Percentiles rank a stretch among this genome's conserved stretches.
Conservation (phyloP, 92 coral and sea anemone species). For the Galaxea fascicularis region DNA sequence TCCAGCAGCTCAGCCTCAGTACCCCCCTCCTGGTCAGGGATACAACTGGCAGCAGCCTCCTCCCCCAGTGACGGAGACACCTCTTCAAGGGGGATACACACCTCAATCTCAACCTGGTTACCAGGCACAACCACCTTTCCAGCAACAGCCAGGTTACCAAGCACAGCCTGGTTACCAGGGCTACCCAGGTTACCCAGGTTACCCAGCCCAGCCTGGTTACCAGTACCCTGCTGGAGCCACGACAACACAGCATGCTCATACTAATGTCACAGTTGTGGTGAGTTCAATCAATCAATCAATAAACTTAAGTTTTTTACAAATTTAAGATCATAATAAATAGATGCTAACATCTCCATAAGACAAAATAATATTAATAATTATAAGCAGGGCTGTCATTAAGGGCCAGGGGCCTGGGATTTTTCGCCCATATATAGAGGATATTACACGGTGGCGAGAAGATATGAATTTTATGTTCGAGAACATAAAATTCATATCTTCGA, state of each 20-base stretch:
- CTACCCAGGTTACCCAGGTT: constrained; percentile 24
- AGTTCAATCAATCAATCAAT: no score
- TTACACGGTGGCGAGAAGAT: no score
- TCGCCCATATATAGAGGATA: no score
- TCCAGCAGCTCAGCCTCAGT: constrained; percentile 22
- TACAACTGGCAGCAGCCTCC: constrained; percentile 23
- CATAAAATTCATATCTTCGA: no score
- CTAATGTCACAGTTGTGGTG: constrained; percentile 36
- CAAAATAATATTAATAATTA: no score
- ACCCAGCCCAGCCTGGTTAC: constrained; percentile 3
- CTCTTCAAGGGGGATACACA: not conserved
- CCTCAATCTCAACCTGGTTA: constrained; percentile 37
- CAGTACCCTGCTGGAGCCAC: not conserved
- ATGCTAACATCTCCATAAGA: no score
- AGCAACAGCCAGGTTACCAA: constrained; percentile 19
- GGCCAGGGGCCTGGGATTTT: no score
- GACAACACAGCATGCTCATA: constrained; percentile 12
- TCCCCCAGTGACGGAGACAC: constrained; percentile 28
- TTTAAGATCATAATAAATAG: no score
- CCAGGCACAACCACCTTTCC: not conserved
- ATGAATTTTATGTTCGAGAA: no score
- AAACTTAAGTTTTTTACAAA: no score
- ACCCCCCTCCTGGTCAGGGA: constrained; percentile 50
- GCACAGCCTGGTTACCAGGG: constrained; percentile 23
- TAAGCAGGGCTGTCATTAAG: no score